Percentiles rank a stretch among this genome's conserved stretches.
Evolutionary conservation across 2,797 vertebrate species (phyloP).

Genomic region (Petrocephalus schoutedeni): DNA sequence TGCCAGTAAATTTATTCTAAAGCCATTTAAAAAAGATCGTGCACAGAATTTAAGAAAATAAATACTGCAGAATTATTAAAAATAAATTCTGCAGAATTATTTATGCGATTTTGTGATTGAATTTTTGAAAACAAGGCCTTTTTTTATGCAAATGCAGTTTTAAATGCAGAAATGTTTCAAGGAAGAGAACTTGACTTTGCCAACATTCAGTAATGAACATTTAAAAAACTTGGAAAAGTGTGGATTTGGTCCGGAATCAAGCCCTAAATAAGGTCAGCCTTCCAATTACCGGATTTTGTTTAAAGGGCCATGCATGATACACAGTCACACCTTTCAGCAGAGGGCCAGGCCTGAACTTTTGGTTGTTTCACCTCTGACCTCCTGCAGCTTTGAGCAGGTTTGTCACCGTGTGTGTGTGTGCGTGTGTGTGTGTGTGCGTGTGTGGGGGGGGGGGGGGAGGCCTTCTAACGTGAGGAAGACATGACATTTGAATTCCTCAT

Average conservation of each 20-base stretch:
- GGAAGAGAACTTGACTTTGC: background rate
- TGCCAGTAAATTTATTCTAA: slow-evolving; percentile 61
- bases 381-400: background rate
- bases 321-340: background rate
- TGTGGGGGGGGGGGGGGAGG: background rate
- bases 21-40: slow-evolving; percentile 48
- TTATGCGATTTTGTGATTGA: background rate
- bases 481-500: too few relatives aligned
- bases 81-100: background rate
- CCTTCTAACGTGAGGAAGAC: background rate
- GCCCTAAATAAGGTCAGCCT: background rate
- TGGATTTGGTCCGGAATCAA: background rate
- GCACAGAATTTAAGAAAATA: slow-evolving; percentile 38
- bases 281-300: background rate
- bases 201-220: background rate
- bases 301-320: background rate
- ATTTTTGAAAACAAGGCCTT: background rate
- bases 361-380: background rate
- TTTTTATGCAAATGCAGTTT: background rate
- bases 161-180: background rate
- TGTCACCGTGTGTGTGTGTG: background rate
- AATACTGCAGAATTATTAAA: background rate
- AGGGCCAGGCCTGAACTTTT: background rate
- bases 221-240: background rate
- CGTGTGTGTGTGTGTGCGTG: background rate